These are phyloP conservation scores for Tenualosa ilisha DNA, from an alignment of 2,797 vertebrate species.

Conservation along the genomic window DNA sequence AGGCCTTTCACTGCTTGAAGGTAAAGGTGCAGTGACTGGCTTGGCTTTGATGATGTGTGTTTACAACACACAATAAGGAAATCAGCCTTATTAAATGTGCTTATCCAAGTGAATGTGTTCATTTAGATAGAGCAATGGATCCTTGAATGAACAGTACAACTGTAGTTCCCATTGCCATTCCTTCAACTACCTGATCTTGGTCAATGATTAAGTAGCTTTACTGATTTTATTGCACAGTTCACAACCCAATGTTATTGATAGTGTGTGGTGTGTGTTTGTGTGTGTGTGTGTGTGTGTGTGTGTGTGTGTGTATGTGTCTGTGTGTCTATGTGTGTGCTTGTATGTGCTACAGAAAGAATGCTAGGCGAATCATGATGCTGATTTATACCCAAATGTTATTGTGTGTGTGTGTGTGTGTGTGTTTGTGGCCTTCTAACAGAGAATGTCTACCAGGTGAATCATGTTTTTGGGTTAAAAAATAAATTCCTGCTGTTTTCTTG, in stretches of 20 bases:
- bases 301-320: slow-evolving; percentile 7
- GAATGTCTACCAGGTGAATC: no score
- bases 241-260: neutral
- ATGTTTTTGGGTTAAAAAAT: neutral
- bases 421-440: neutral
- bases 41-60: no score
- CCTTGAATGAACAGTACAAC: neutral
- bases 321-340: neutral
- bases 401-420: no score
- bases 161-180: neutral
- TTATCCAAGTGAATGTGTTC: no score
- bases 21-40: neutral
- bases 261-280: neutral
- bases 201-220: neutral
- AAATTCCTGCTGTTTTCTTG: neutral
- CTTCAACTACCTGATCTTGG: neutral
- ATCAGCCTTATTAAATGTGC: neutral
- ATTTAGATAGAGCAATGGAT: neutral
- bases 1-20: neutral
- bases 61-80: neutral
- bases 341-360: neutral
- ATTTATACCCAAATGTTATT: no score
- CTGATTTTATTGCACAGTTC: neutral
- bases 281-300: slow-evolving; percentile 19
- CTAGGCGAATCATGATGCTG: neutral